phyloP scores from a whole-genome alignment of 2,888 invertebrate genomes.

The Pristionchus entomophagus region DNA sequence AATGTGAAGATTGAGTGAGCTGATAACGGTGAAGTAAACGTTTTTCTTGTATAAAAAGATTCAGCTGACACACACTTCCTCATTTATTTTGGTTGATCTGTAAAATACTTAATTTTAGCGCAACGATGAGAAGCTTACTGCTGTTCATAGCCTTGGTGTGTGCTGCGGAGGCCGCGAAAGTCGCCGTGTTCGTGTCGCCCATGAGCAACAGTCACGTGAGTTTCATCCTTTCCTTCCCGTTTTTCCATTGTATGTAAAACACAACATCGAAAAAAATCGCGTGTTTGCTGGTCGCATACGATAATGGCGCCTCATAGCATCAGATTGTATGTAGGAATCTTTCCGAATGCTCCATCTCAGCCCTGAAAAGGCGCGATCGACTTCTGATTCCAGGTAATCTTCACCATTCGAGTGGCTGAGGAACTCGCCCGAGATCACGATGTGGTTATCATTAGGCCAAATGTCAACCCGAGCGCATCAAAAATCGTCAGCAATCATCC shows the following conservation, averaged over 20 bases:
- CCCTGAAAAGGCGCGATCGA: no score
- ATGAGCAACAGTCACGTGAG: constrained; percentile 42
- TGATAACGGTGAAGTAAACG: background rate
- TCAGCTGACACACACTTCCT: no score
- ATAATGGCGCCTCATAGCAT: no score
- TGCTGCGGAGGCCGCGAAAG: background rate
- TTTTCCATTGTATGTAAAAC: background rate
- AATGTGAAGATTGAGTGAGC: background rate
- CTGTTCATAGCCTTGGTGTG: background rate
- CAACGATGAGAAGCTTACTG: background rate
- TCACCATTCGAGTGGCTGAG: constrained; percentile 29
- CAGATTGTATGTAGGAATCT: no score
- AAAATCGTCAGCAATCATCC: background rate
- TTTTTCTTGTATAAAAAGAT: background rate
- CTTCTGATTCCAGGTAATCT: background rate
- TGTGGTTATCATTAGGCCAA: constrained; percentile 35
- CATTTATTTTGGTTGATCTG: no score
- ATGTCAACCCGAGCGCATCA: background rate
- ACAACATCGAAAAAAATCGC: background rate
- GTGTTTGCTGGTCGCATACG: no score
- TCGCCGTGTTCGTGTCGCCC: background rate
- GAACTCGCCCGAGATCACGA: constrained; percentile 41
- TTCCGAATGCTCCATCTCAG: no score
- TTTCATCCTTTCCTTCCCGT: background rate
- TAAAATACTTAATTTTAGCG: no score